Evolutionary conservation across 64 coral and sea anemone genomes (phyloP), one percentile per base, ranked within the genome.

Genomic region (Hydrozoanthus tunicans): DNA sequence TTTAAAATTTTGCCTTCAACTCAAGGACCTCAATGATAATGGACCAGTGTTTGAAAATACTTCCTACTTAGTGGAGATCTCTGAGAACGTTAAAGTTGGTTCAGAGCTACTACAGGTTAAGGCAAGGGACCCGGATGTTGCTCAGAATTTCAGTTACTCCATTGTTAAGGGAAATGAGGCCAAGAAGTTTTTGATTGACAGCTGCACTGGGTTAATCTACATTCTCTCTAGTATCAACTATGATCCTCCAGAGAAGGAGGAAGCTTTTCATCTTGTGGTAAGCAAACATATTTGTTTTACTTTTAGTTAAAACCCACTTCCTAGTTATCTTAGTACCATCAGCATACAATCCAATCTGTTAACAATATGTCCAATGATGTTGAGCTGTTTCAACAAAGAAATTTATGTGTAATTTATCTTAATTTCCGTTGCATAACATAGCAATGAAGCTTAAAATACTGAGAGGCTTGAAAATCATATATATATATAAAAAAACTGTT

Each of bases 21-120:
- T 86, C 5, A 71, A 86, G 83, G 83, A 86, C 14, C 73, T 57
- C 54, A 86, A 86, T 32, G 83, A 86, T 32, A 86, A 86, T 10
- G 55, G 83, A 3, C 83, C 83, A 73, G 68, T 59, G 24, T 86
- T 86, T n/a, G 67, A 73, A 51, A 73, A 86, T 23, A 20, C 7
- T 27, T 17, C 83, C 11, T 86, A 86, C 55, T 59, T 55, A 6
- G 67, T 86, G 55, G 55, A 86, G 3, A 59, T 86, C 20, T 86
- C 14, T 73, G 83, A 86, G 55, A 86, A 71, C 24, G 55, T 58
- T 9, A 59, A 66, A 13, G 68, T 86, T 15, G 83, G 83, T 11
- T 86, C 83, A 4, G 13, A 60, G 68, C 1, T 86, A 55, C 83
- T 86, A 56, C 83, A 86, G 24, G 83, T 86, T 12, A 73, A 59